These are phyloP conservation scores for Chrysotoxum bicinctum DNA, from an alignment of 2,888 invertebrate genomes.

Conservation along the genomic window DNA sequence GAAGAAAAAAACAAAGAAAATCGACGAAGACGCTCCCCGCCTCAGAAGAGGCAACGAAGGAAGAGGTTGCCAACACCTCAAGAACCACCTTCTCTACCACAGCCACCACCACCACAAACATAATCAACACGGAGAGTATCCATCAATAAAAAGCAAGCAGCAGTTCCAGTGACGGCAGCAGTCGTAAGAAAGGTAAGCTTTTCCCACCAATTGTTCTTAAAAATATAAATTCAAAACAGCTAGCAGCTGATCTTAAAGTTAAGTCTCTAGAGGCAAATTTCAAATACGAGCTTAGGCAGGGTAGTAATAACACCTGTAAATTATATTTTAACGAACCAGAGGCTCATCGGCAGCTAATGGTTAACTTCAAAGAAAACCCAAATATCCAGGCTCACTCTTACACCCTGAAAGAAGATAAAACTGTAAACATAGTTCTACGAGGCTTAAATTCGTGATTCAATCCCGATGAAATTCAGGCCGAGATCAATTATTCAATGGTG, in stretches of 20 bases:
- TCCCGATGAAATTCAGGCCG: not conserved
- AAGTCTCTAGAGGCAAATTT: no score
- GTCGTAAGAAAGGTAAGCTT: not conserved
- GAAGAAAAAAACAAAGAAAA: no score
- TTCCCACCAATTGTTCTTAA: not conserved
- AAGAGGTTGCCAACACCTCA: not conserved
- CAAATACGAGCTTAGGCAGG: no score
- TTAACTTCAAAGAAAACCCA: not conserved
- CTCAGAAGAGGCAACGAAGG: no score
- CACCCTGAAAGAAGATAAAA: not conserved
- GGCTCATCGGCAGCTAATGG: not conserved
- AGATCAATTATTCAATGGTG: not conserved
- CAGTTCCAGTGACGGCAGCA: not conserved
- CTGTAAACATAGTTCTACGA: not conserved
- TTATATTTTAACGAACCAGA: not conserved
- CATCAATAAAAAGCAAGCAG: not conserved
- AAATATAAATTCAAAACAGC: no score
- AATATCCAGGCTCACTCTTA: not conserved
- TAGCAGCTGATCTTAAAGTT: no score
- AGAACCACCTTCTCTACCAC: no score
- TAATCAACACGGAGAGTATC: not conserved
- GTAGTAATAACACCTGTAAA: not conserved
- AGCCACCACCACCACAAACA: not conserved
- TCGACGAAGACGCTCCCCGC: no score
- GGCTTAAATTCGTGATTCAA: not conserved